These are phyloP conservation scores for Cerceris rybyensis DNA, from an alignment of 2,888 invertebrate genomes.

Conservation along the genomic window DNA sequence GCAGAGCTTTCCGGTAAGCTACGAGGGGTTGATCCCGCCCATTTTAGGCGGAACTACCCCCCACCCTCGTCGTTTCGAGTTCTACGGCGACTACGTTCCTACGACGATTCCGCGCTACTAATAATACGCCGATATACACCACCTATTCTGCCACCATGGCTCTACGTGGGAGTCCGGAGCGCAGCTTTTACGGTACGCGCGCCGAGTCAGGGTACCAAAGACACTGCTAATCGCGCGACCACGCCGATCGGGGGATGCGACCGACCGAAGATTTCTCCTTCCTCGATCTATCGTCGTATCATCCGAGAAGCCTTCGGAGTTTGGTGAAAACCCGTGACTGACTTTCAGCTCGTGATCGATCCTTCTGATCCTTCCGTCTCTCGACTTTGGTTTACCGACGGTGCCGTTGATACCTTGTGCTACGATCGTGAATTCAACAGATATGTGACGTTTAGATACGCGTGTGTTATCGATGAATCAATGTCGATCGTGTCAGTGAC, in stretches of 20 bases:
- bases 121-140: slow-evolving; percentile 78
- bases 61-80: slow-evolving; percentile 40
- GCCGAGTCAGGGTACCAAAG: slow-evolving; percentile 57
- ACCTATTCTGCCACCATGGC: slow-evolving; percentile 79
- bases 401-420: background rate
- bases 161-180: slow-evolving; percentile 69
- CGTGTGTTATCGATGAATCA: background rate
- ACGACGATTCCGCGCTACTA: slow-evolving; percentile 70
- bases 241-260: slow-evolving; percentile 41
- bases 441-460: background rate
- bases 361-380: background rate
- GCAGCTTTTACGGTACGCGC: slow-evolving; percentile 71
- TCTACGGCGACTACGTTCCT: slow-evolving; percentile 59
- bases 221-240: slow-evolving; percentile 63
- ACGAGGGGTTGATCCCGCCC: slow-evolving; percentile 70
- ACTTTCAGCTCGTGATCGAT: background rate
- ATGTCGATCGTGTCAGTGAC: slow-evolving; percentile 18
- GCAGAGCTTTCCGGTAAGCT: slow-evolving; percentile 69
- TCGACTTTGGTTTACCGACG: slow-evolving; percentile 1
- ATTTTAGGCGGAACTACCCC: slow-evolving; percentile 72
- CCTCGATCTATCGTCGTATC: background rate
- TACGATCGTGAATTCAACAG: background rate
- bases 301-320: background rate
- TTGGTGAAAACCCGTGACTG: too few species aligned
- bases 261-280: background rate